Conservation (phyloP, 2,797 vertebrate species). For the Pristis pectinata region DNA sequence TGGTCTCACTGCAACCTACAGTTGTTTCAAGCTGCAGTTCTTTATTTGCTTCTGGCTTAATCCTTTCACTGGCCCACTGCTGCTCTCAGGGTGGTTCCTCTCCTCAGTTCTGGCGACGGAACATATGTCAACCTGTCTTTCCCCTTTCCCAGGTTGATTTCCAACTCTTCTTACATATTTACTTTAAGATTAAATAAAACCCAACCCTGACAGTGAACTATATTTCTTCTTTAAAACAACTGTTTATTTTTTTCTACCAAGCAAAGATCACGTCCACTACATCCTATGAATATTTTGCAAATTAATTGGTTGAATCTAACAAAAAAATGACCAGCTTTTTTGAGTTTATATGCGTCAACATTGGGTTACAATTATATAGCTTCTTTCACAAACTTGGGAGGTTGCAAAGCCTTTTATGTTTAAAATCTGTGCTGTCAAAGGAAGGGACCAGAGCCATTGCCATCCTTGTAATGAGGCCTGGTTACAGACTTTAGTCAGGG, state of each 20-base stretch:
- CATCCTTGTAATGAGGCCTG: background rate
- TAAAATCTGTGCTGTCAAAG: too few species aligned
- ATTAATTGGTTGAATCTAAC: background rate
- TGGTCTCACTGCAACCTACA: background rate
- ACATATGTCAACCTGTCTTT: background rate
- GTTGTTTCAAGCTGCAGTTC: background rate
- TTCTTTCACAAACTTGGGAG: background rate
- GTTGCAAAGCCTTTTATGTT: background rate
- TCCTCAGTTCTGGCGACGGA: background rate
- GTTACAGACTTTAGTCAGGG: background rate
- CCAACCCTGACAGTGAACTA: background rate
- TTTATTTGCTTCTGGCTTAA: background rate
- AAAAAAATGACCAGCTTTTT: background rate
- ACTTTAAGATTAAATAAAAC: conserved; percentile 11
- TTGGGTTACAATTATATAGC: background rate
- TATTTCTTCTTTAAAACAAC: background rate
- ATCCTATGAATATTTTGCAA: background rate
- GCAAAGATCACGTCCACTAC: background rate
- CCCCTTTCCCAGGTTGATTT: background rate
- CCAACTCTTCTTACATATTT: background rate
- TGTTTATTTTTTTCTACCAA: background rate
- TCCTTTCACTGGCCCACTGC: background rate
- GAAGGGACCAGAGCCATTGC: background rate
- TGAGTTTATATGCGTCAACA: too few species aligned
- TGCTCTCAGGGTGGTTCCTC: background rate